Conservation (phyloP, 1,140 invertebrate genomes). For the Bombus haemorrhoidalis region DNA sequence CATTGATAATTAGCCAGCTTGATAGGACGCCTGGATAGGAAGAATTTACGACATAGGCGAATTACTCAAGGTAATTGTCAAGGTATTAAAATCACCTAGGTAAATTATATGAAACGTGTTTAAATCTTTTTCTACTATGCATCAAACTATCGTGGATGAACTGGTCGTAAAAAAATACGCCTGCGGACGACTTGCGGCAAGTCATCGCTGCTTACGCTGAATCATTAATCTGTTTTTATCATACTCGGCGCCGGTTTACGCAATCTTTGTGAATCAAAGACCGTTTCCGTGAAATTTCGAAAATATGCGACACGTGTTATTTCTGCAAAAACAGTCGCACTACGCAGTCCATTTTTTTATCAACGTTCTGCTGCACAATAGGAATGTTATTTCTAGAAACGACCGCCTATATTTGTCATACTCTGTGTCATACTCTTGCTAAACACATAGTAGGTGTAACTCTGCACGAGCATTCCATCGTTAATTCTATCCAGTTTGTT, state of each 20-base stretch:
- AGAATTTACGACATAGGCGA: too few species aligned
- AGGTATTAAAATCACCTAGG: too few species aligned
- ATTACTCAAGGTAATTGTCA: too few species aligned
- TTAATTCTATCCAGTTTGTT: not conserved
- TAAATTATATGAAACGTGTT: not conserved
- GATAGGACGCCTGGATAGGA: too few species aligned
- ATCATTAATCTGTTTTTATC: constrained; percentile 8
- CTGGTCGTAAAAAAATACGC: not conserved
- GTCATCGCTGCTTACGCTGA: not conserved
- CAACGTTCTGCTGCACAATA: not conserved
- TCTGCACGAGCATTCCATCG: not conserved
- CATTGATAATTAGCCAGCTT: too few species aligned
- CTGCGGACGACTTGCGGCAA: not conserved
- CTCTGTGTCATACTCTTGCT: too few species aligned
- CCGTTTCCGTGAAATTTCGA: not conserved
- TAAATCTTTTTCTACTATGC: not conserved
- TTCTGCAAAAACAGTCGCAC: not conserved
- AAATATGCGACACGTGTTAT: not conserved
- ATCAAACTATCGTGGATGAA: not conserved
- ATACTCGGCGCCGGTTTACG: not conserved
- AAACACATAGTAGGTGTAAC: not conserved
- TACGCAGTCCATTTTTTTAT: not conserved
- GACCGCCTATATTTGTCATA: not conserved
- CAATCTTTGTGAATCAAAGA: constrained; percentile 15
- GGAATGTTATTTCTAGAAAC: too few species aligned